Conservation (phyloP, 2,797 vertebrate species). For the Lophius americanus region DNA sequence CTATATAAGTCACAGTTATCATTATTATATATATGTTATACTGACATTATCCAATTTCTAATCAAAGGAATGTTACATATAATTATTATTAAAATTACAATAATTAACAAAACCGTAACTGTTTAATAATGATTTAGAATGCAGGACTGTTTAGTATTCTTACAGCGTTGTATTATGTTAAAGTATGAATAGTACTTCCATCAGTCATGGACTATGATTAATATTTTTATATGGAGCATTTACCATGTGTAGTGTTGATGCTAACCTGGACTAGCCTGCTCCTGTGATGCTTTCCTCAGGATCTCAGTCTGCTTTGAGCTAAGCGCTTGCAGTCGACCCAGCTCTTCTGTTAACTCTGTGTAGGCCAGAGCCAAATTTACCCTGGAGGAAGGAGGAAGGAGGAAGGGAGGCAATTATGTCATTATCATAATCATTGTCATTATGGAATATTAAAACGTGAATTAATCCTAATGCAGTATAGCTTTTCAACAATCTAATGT, state of each 20-base stretch:
- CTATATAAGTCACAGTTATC: no score
- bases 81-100: no score
- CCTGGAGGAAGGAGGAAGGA: conserved; percentile 71
- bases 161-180: no score
- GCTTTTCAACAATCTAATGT: neutral
- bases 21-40: no score
- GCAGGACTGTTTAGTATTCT: no score
- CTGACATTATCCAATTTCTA: no score
- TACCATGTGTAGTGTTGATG: neutral
- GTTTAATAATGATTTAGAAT: no score
- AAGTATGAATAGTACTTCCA: no score
- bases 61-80: no score
- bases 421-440: conserved; percentile 45
- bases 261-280: conserved; percentile 85
- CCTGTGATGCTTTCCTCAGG: conserved; percentile 91
- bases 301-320: conserved; percentile 94
- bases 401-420: conserved; percentile 25
- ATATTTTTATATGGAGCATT: neutral
- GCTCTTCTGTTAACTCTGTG: conserved; percentile 95
- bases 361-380: conserved; percentile 97
- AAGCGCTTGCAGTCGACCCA: conserved; percentile 89
- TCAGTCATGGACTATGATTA: no score
- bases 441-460: conserved; percentile 6
- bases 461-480: neutral
- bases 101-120: no score